Evolutionary conservation across 1,140 invertebrate genomes (phyloP).

Genomic region (Meloidogyne chitwoodi): DNA sequence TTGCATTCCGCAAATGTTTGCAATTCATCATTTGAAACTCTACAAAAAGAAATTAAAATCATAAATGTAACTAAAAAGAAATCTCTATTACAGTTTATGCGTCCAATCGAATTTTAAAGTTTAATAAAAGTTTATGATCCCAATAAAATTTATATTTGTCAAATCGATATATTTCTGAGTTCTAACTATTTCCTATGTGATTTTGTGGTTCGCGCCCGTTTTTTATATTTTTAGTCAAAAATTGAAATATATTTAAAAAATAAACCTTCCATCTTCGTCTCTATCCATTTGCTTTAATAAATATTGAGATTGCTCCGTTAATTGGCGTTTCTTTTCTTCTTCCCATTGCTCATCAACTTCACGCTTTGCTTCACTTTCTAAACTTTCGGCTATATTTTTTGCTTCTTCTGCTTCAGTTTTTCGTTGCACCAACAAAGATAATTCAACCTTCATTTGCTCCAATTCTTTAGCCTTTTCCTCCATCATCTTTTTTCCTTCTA

Average conservation of each 20-base stretch:
- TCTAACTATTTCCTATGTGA: too few relatives aligned
- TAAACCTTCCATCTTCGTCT: constrained; percentile 37
- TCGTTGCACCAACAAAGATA: constrained; percentile 49
- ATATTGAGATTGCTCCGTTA: neutral
- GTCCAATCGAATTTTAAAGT: neutral
- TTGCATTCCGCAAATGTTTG: neutral
- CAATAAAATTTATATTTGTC: too few relatives aligned
- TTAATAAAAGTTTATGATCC: neutral
- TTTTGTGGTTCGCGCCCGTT: too few relatives aligned
- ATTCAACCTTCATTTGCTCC: constrained; percentile 41
- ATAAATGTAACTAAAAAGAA: too few relatives aligned
- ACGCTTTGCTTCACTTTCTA: constrained; percentile 65
- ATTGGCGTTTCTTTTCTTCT: constrained; percentile 12
- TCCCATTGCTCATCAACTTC: constrained; percentile 61
- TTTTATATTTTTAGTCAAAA: neutral
- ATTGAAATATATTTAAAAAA: neutral
- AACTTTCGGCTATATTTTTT: constrained; percentile 68
- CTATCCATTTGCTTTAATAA: constrained; percentile 21
- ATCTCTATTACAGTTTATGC: too few relatives aligned
- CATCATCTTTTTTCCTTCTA: constrained; percentile 65
- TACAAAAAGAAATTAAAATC: neutral
- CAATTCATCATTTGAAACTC: neutral
- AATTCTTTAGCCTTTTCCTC: constrained; percentile 47
- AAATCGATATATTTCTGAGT: too few relatives aligned
- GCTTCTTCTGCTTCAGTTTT: constrained; percentile 67